These are phyloP conservation scores for Augiades crinisus DNA, from an alignment of 2,888 invertebrate genomes.

Conservation along the genomic window DNA sequence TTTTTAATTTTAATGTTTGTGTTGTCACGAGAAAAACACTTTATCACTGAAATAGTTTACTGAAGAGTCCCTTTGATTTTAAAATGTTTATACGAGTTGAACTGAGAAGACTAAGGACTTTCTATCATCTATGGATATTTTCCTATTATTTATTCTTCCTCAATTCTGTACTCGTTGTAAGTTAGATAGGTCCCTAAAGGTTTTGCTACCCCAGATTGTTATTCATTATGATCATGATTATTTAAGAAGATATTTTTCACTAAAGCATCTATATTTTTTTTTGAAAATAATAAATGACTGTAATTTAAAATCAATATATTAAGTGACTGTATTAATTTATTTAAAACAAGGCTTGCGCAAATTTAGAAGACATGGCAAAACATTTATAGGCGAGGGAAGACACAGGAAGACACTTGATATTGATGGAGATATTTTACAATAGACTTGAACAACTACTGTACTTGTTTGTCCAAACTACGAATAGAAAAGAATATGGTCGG, in stretches of 20 bases:
- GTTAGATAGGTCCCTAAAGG: neutral
- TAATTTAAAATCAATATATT: slow-evolving; percentile 15
- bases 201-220: neutral
- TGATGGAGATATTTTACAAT: slow-evolving; percentile 39
- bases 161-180: neutral
- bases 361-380: slow-evolving; percentile 43
- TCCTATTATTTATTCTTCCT: neutral
- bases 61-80: no score
- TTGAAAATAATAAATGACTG: neutral
- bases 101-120: no score
- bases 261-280: neutral
- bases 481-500: neutral
- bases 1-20: no score
- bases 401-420: slow-evolving; percentile 69
- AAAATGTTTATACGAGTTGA: no score
- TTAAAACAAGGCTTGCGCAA: slow-evolving; percentile 38
- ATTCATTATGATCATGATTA: neutral
- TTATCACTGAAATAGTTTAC: no score
- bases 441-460: slow-evolving; percentile 42
- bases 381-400: slow-evolving; percentile 54
- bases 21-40: no score
- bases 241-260: neutral
- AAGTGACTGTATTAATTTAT: slow-evolving; percentile 37
- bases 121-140: no score
- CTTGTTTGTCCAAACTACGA: neutral